A percentile compares a stretch with the other conserved stretches of the same genome.
These are phyloP conservation scores for Accipiter virgatus DNA, from an alignment of 2,113 vertebrate genomes.

Conservation along the genomic window DNA sequence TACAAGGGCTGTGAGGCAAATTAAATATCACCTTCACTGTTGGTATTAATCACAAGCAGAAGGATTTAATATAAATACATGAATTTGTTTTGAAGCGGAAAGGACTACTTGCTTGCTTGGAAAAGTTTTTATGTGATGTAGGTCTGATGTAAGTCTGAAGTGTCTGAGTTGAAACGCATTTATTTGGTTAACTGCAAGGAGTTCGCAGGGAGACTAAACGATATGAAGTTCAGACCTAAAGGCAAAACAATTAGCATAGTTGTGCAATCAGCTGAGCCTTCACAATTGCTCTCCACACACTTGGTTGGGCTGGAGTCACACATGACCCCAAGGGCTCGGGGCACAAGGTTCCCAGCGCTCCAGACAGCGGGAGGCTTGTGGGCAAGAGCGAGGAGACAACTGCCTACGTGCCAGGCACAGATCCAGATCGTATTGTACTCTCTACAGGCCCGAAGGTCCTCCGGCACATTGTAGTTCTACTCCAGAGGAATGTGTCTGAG, in stretches of 20 bases:
- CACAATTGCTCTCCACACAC: background rate
- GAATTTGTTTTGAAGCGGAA: background rate
- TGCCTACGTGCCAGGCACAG: background rate
- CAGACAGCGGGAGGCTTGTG: background rate
- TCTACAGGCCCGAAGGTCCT: background rate
- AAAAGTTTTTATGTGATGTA: background rate
- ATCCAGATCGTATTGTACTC: background rate
- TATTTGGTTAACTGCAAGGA: background rate
- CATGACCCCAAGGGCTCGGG: background rate
- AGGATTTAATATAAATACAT: background rate
- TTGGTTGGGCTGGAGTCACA: background rate
- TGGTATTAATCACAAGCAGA: background rate
- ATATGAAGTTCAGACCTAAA: background rate
- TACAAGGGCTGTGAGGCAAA: background rate
- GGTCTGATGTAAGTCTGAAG: background rate
- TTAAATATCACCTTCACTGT: background rate
- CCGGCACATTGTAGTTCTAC: background rate
- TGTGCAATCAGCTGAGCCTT: background rate
- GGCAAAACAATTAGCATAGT: conserved; percentile 13
- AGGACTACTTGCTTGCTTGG: background rate
- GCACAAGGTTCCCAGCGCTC: background rate
- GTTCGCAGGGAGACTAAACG: background rate
- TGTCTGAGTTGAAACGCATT: background rate
- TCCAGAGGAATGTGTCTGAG: background rate
- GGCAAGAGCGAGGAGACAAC: background rate